Evolutionary conservation across 2,113 vertebrate genomes (phyloP), one percentile per base, ranked within the genome.

Genomic region (Lonchura striata): DNA sequence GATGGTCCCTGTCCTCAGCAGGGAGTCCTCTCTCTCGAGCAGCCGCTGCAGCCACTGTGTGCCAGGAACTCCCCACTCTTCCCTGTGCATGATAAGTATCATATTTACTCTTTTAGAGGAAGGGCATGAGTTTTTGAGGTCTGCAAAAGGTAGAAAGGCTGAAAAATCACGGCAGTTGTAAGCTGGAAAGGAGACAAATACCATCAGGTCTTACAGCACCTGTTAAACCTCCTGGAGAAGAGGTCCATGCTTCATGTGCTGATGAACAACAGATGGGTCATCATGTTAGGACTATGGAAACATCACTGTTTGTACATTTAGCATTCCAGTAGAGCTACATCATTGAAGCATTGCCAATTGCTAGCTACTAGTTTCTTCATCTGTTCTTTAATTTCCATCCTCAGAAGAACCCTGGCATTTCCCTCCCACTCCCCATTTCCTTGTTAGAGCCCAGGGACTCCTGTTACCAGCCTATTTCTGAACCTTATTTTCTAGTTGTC

Each of bases 1-100:
- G 3, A 8, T 33, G 17, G 5, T 41, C 24, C 3, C 6, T 1
- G 1, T 22, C 23, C 21, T 78, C 22, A 44, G 7, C 5, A 6
- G 3, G 3, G 3, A 8, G 2, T 41, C 7, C 13, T 54, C 11
- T 74, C 3, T 5, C 15, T 70, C 6, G 52, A 53, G n/a, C 17
- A 66, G 11, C 9, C 8, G 12, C 21, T 9, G 6, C 21, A 87
- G 30, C 14, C 3, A 1, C 23, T 13, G 19, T 6, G 25, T 16
- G 8, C 10, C 31, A 54, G 20, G 27, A 11, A 30, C 22, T 24
- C 7, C 7, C 11, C 1, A 0, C 12, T 77, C 27, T 68, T 69
- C 41, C 4, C 9, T 1, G 0, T 49, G 37, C 7, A 22, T n/a
- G 15, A 7, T 61, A 74, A 83, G 5, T 21, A 31, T 63, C 5